Conservation (phyloP, 1,140 invertebrate genomes). For the Oryzaephilus surinamensis region DNA sequence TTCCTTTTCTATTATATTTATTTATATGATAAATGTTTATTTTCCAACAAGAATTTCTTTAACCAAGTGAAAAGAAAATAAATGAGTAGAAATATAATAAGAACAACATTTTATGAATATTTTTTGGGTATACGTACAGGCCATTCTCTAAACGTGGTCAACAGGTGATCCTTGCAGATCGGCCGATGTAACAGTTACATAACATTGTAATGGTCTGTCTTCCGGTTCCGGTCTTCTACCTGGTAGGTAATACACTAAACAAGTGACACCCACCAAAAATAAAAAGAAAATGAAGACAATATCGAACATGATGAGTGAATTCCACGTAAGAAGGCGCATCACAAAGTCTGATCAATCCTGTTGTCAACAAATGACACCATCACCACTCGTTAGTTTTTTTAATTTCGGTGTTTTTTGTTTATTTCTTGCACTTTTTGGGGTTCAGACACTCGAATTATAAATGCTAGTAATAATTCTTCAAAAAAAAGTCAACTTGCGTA, state of each 20-base stretch:
- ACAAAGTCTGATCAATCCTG: conserved; percentile 19
- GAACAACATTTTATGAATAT: not conserved
- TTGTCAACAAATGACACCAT: conserved; percentile 8
- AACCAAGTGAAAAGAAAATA: not conserved
- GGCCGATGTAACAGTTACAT: conserved; percentile 31
- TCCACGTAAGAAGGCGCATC: conserved; percentile 73
- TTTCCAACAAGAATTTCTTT: too few species aligned
- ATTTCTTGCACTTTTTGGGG: too few species aligned
- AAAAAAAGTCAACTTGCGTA: too few species aligned
- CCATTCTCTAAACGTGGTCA: conserved; percentile 32
- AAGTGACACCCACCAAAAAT: conserved; percentile 69
- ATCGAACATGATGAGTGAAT: conserved; percentile 77
- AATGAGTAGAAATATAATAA: not conserved
- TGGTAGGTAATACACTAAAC: conserved; percentile 67
- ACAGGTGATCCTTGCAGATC: conserved; percentile 28
- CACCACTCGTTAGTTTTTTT: too few species aligned
- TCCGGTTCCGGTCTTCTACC: conserved; percentile 34
- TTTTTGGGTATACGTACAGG: conserved; percentile 17
- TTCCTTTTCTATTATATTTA: too few species aligned
- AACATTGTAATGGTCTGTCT: conserved; percentile 32
- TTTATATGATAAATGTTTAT: too few species aligned
- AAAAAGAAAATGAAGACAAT: conserved; percentile 75
- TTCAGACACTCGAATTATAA: too few species aligned
- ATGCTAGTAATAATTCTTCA: too few species aligned
- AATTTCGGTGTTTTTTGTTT: too few species aligned